Percentiles rank a stretch among this genome's conserved stretches.
These are phyloP conservation scores for Amphibalanus amphitrite DNA, from an alignment of 1,140 invertebrate genomes.

Conservation along the genomic window DNA sequence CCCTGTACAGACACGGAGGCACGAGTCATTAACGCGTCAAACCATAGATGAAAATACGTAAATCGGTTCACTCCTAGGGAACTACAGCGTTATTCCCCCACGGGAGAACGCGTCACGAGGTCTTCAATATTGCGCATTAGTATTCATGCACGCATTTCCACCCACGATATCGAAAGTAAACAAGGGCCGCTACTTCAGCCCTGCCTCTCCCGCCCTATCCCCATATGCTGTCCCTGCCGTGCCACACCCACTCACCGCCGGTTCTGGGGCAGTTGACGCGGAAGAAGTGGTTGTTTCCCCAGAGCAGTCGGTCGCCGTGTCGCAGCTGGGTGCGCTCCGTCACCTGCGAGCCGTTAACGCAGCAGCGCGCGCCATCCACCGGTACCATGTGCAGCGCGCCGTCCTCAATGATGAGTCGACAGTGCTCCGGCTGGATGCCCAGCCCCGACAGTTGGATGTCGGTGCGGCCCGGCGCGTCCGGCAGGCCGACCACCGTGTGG, in stretches of 20 bases:
- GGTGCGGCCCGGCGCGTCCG: slow-evolving; percentile 51
- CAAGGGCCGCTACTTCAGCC: too few relatives aligned
- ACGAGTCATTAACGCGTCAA: too few relatives aligned
- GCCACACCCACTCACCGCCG: slow-evolving; percentile 22
- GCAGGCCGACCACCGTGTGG: slow-evolving; percentile 58
- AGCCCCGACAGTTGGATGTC: slow-evolving; percentile 90
- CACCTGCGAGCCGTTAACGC: slow-evolving; percentile 55
- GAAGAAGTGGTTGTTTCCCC: slow-evolving; percentile 98
- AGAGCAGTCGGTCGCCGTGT: slow-evolving; percentile 89
- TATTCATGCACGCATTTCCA: too few relatives aligned
- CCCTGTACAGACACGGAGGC: too few relatives aligned
- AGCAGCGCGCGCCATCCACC: slow-evolving; percentile 59
- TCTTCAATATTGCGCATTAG: too few relatives aligned
- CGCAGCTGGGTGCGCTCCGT: slow-evolving; percentile 48
- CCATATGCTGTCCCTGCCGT: too few relatives aligned
- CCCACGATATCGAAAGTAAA: too few relatives aligned
- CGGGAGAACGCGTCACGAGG: too few relatives aligned
- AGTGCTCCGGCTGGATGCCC: slow-evolving; percentile 86
- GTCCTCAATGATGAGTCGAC: slow-evolving; percentile 68
- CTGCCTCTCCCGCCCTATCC: too few relatives aligned
- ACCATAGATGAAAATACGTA: too few relatives aligned
- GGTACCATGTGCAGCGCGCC: slow-evolving; percentile 63
- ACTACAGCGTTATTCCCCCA: too few relatives aligned
- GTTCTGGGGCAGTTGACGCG: slow-evolving; percentile 82
- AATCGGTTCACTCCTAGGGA: too few relatives aligned